phyloP scores from a whole-genome alignment of 2,797 vertebrate genomes.

The Jordanella pulchra region DNA sequence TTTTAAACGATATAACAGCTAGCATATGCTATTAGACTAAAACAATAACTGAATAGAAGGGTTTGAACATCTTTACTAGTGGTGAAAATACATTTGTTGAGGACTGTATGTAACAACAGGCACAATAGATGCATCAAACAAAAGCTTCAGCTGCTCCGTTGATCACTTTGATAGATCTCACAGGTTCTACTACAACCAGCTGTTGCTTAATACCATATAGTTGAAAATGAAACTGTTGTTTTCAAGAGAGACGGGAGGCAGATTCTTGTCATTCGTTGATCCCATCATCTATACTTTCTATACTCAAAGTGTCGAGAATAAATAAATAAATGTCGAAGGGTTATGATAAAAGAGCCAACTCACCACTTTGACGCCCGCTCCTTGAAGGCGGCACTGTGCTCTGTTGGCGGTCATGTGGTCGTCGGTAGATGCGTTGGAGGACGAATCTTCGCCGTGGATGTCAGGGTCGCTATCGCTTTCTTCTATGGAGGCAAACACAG shows the following conservation, averaged over 20 bases:
- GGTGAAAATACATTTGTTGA: not conserved
- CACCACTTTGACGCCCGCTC: slow-evolving; percentile 83
- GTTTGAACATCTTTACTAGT: not conserved
- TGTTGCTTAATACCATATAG: not conserved
- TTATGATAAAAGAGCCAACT: slow-evolving; percentile 25
- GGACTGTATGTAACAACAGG: not conserved
- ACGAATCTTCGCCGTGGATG: slow-evolving; percentile 81
- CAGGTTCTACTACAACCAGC: not conserved
- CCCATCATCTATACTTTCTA: not conserved
- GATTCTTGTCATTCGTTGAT: slow-evolving; percentile 7
- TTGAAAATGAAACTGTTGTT: not conserved
- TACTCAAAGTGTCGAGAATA: too few species aligned
- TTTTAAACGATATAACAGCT: too few species aligned
- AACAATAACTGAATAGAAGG: not conserved
- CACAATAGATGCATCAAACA: slow-evolving; percentile 1
- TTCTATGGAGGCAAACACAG: slow-evolving; percentile 80
- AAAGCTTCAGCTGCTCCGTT: not conserved
- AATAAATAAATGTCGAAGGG: not conserved
- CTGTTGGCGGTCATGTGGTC: slow-evolving; percentile 82
- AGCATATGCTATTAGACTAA: not conserved
- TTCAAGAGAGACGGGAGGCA: not conserved
- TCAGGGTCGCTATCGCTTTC: slow-evolving; percentile 84
- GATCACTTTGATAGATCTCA: not conserved
- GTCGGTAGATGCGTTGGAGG: slow-evolving; percentile 80
- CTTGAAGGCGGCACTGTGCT: slow-evolving; percentile 70